Conservation (phyloP, 2,888 invertebrate species). For the Eledona agricola region DNA sequence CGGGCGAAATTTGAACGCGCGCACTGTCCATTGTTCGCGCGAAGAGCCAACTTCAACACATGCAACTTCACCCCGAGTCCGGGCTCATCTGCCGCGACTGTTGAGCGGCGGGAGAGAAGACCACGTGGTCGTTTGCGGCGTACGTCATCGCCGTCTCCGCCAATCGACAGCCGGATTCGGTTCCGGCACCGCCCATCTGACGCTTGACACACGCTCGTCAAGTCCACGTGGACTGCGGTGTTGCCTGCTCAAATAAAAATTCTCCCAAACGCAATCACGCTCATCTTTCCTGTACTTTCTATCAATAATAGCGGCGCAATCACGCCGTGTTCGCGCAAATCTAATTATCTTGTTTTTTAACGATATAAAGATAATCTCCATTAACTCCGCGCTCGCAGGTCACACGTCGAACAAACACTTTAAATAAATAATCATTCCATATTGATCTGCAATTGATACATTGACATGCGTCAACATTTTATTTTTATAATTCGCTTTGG, state of each 20-base stretch:
- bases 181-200: conserved; percentile 45
- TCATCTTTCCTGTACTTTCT: neutral
- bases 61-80: conserved; percentile 45
- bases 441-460: too few relatives aligned
- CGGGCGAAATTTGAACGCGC: conserved; percentile 46
- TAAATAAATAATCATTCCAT: too few relatives aligned
- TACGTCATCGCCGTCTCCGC: conserved; percentile 51
- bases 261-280: conserved; percentile 26
- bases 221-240: conserved; percentile 58
- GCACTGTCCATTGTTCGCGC: conserved; percentile 55
- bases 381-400: too few relatives aligned
- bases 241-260: conserved; percentile 44
- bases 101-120: conserved; percentile 50
- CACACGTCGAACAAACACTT: too few relatives aligned
- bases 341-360: too few relatives aligned
- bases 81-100: conserved; percentile 53
- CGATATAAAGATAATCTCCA: too few relatives aligned
- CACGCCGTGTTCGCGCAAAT: too few relatives aligned
- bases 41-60: conserved; percentile 40
- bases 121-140: conserved; percentile 58
- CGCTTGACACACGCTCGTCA: conserved; percentile 49
- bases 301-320: too few relatives aligned
- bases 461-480: too few relatives aligned
- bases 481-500: too few relatives aligned
- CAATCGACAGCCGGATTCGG: conserved; percentile 41